Evolutionary conservation across 2,888 invertebrate species (phyloP), one percentile per base, ranked within the genome.

Genomic region (Acronicta alni): DNA sequence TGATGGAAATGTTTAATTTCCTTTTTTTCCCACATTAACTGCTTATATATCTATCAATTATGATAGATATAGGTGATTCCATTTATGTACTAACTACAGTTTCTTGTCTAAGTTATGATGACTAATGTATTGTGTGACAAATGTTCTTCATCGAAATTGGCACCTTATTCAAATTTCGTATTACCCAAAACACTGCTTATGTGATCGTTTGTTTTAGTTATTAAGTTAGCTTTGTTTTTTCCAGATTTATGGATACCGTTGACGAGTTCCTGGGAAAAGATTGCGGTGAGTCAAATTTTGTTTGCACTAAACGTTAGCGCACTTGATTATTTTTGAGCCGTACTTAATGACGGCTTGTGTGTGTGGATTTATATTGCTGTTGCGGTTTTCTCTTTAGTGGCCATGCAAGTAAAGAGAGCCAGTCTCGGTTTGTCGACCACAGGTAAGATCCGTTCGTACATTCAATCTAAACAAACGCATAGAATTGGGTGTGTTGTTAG

Each of bases 231-330:
- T 83, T 84, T 88, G 76, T 88, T 86, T 89, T 58, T 92, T 88
- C 37, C 92, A 94, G 94, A 87, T 94, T 94, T 82, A 89, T 88
- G 85, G 75, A 88, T 58, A 81, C 88, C 37, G 85, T 91, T 80
- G 93, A 94, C 74, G 85, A 87, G 76, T 91, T 90, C 80, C 82
- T 92, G 81, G 82, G 81, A 84, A 87, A 83, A 77, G 80, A 88
- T 75, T 74, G 83, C 64, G 89, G 93, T 93, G 86, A 91, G 91
- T 89, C 81, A 83, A 85, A 84, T 75, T 78, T 75, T 84, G 82
- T 89, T 87, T 88, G 83, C 69, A 57, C 68, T 76, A 75, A 72
- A 72, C 75, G 79, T 89, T 89, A 85, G 77, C 84, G 70, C 67
- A 54, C 64, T 86, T 84, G 80, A 86, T 87, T 85, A 83, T 80